Base-by-base conservation (phyloP, 2,113 vertebrate species). In the Anguilla rostrata region DNA sequence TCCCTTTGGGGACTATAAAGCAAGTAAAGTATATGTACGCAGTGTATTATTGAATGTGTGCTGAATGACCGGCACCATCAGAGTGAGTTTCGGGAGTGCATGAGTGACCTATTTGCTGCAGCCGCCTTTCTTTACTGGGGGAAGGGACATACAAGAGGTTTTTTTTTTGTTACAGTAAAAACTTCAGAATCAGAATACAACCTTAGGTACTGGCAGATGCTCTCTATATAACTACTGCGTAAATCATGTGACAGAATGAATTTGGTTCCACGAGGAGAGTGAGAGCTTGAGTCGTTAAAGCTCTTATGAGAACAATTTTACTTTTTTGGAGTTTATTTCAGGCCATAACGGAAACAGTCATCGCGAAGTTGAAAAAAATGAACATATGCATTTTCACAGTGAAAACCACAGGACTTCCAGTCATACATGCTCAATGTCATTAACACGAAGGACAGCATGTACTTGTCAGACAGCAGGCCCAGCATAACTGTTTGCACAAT, bases 31-130 rank as follows among this genome's bases (percentile, higher is more conserved):
- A 53, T 53, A 53, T 53, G 49, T 53, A 53, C 12, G 49, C 49
- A 53, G 0, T 53, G 7, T 53, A 53, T 11, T 53, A 11, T 11
- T 53, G 49, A 53, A 53, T 53, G 49, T 53, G 8, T 53, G 11
- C 49, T 14, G 49, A 53, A 53, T 53, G 12, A 53, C 49, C 49
- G 12, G 49, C 49, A 53, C 49, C 12, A 14, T 53, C 49, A 53
- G 90, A 88, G 88, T 78, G 90, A 89, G 87, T 91, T 90, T 81
- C 83, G 87, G 90, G 90, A 89, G 89, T 84, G 89, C 90, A 90
- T 87, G 90, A 91, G 89, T 95, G 94, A 95, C 94, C 94, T 88
- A 89, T 75, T 22, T 57, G 14, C 89, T 89, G 66, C 90, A 89
- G 43, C 43, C 43, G 8, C 43, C 8, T 46, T 46, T 46, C 43